Evolutionary conservation across 1,140 invertebrate genomes (phyloP), one percentile per base, ranked within the genome.

Genomic region (Coelopa frigida): DNA sequence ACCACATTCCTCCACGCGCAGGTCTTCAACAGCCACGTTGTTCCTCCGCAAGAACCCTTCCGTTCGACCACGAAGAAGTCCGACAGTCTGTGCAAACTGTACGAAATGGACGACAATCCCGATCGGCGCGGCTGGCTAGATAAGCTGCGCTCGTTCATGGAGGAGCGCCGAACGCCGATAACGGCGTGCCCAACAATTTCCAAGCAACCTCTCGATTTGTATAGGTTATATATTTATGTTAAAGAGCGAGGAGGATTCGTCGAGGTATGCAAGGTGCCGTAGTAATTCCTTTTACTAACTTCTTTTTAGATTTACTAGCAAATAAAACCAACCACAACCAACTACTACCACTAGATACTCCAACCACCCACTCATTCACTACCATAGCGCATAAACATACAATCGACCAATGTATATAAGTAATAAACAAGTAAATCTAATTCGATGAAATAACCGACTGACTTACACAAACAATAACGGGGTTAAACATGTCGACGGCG

Each of bases 171-270:
- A 55, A 87, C 88, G 50, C 90, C 94, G 35, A 90, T 98, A 55
- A 89, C 89, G 46, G 84, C 89, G 55, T 94, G 93, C 76, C 95
- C 95, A 35, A 92, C 89, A 58, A 97, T 98, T 72, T 93, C 88
- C 73, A 98, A 98, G 79, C 92, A 95, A 76, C 91, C 93, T 60
- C 81, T 98, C 58, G 95, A 98, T 83, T 84, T 98, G 57, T 98
- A 91, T 80, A 80, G 88, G 61, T 83, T 98, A 56, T 98, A 98
- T 73, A 77, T 89, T 71, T 84, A 84, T 73, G 93, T 96, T 62
- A 89, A 93, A 76, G 93, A 97, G 63, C 83, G 90, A 65, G 93
- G 93, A 68, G 95, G 94, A 67, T 95, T 97, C 81, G 83, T 94
- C 72, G 93, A 97, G 84, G 93, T 96, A 81, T 80, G 80, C 78